phyloP scores from a whole-genome alignment of 2,797 vertebrate species.

The Champsocephalus gunnari region DNA sequence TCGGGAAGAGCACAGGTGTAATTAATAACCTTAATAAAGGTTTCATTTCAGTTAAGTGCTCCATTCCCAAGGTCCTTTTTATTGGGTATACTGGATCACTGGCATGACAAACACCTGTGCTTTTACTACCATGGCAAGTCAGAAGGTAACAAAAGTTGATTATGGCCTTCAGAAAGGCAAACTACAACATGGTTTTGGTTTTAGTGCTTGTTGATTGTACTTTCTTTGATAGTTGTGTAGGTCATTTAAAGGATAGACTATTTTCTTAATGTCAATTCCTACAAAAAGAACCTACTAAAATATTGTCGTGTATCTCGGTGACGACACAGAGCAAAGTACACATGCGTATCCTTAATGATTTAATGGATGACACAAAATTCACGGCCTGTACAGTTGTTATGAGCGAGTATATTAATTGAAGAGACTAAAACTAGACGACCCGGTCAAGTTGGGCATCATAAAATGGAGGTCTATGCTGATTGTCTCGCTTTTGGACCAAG shows the following conservation, averaged over 20 bases:
- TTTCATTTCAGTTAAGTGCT: slow-evolving; percentile 6
- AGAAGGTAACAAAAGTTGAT: background rate
- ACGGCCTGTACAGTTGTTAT: no score
- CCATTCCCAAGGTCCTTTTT: slow-evolving; percentile 2
- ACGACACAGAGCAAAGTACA: no score
- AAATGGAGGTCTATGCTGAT: no score
- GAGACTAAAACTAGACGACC: no score
- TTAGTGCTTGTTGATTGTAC: background rate
- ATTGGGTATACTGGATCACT: slow-evolving; percentile 5
- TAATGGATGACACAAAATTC: no score
- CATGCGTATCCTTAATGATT: no score
- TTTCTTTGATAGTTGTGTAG: background rate
- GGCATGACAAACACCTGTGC: slow-evolving; percentile 10
- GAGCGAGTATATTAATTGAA: no score
- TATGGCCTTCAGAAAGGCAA: background rate
- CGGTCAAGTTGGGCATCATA: no score
- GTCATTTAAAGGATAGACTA: background rate
- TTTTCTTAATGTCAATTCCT: no score
- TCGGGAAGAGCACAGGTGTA: slow-evolving; percentile 27
- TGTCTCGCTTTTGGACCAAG: no score
- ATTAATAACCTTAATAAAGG: slow-evolving; percentile 53
- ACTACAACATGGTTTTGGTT: background rate
- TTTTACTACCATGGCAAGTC: background rate
- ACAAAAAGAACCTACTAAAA: no score
- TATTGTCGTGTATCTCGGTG: no score